Base-by-base conservation (phyloP, 2,888 invertebrate species). In the Eilema griseolum region DNA sequence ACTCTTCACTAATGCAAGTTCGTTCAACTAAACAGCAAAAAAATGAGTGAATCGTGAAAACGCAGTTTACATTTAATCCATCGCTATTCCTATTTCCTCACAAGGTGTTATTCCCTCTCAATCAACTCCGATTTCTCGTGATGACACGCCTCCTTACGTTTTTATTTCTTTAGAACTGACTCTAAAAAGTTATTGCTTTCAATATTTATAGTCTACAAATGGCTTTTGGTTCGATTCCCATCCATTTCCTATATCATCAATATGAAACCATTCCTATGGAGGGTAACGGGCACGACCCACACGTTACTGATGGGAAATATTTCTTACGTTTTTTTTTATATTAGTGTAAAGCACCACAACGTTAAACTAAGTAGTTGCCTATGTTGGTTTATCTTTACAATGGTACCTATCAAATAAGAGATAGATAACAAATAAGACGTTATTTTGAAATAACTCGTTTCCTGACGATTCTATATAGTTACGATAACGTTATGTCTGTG, bases 321-420 rank as follows among this genome's bases (percentile, higher is more conserved):
- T 46, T 46, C 12, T 20, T 7, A 16, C 20, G 16, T 46, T 46
- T 46, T 46, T 41, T 41, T 46, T 46, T 46, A 46, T 20, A 46
- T 52, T n/a, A 52, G 20, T 52, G n/a, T 52, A n/a, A 52, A 52
- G 52, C n/a, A n/a, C 20, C n/a, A 10, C 7, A 52, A 8, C 52
- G 52, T 52, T 52, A 52, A n/a, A 52, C 52, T 52, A 52, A 52
- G 52, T n/a, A 52, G 52, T 52, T 52, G 52, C 52, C n/a, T 52
- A 52, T 52, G 52, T 52, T 52, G n/a, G 20, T n/a, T 52, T 52
- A 52, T 52, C 52, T 52, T 52, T n/a, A n/a, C 52, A 52, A 52
- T 52, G 52, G 52, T n/a, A n/a, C n/a, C n/a, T n/a, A n/a, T 52
- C 20, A n/a, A n/a, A n/a, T 41, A n/a, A 52, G n/a, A 52, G 52